Conservation (phyloP, 2,797 vertebrate species). For the Dermochelys coriacea region DNA sequence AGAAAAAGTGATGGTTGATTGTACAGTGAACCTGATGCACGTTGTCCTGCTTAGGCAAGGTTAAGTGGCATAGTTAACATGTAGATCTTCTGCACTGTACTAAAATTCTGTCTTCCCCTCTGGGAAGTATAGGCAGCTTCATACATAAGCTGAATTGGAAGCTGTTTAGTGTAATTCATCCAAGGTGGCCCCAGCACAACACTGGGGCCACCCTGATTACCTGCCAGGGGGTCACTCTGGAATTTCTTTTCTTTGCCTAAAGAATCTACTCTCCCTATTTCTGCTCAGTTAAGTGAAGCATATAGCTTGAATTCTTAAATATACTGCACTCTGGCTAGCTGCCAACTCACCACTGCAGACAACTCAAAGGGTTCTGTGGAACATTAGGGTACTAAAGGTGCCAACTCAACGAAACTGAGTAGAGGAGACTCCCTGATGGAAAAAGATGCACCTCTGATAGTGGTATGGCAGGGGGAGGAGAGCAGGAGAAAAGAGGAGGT, state of each 20-base stretch:
- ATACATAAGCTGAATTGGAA: neutral
- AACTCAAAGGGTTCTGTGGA: neutral
- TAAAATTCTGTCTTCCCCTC: neutral
- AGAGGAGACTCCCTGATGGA: neutral
- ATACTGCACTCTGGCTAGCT: neutral
- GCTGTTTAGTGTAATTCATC: neutral
- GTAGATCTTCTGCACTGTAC: neutral
- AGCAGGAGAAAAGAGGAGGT: neutral
- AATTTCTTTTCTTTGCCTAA: neutral
- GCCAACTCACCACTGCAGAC: neutral
- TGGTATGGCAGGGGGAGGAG: neutral
- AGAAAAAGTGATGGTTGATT: neutral
- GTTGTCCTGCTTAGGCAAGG: neutral
- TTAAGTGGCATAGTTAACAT: neutral
- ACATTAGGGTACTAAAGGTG: neutral
- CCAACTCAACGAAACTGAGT: neutral
- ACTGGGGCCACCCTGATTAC: neutral
- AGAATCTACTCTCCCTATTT: neutral
- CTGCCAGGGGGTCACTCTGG: neutral
- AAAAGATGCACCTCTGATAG: neutral
- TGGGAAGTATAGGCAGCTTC: neutral
- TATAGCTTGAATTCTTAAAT: neutral
- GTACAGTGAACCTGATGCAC: rapidly evolving
- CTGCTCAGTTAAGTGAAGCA: neutral
- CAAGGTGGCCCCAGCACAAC: neutral